These are phyloP conservation scores for Zhuqinia jingwanae DNA, from an alignment of 2,888 invertebrate genomes.

Conservation along the genomic window DNA sequence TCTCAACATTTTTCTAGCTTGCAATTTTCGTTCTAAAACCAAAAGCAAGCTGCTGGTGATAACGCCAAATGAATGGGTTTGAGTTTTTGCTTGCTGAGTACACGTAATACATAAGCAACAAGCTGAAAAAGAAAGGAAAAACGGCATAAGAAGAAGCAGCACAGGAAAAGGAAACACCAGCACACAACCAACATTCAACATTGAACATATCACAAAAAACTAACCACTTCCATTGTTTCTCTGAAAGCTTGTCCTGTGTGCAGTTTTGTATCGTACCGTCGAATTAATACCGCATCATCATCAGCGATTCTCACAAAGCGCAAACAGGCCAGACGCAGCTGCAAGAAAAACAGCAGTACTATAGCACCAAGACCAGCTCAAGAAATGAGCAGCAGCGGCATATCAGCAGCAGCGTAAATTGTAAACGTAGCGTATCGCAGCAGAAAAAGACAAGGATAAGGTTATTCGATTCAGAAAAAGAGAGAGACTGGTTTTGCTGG, in stretches of 20 bases:
- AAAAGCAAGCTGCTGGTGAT: too few species aligned
- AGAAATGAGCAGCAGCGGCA: conserved; percentile 1
- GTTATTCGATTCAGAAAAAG: background rate
- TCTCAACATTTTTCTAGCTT: too few species aligned
- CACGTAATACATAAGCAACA: conserved; percentile 32
- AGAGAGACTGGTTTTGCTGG: background rate
- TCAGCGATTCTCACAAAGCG: background rate
- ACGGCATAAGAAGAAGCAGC: background rate
- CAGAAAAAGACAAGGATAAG: conserved; percentile 28
- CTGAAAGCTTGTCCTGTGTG: background rate
- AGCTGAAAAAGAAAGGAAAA: background rate
- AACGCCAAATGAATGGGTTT: background rate
- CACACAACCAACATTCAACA: too few species aligned
- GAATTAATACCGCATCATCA: background rate
- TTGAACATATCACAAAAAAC: too few species aligned
- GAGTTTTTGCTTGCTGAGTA: background rate
- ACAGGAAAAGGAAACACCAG: background rate
- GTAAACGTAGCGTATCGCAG: background rate
- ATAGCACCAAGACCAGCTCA: background rate
- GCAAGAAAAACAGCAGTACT: conserved; percentile 1
- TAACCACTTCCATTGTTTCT: conserved; percentile 2
- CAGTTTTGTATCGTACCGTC: background rate
- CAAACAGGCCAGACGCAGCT: conserved; percentile 25
- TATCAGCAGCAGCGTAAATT: conserved; percentile 26
- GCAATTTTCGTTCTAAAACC: too few species aligned